phyloP scores from a whole-genome alignment of 2,113 vertebrate genomes.

The Falco punctatus region DNA sequence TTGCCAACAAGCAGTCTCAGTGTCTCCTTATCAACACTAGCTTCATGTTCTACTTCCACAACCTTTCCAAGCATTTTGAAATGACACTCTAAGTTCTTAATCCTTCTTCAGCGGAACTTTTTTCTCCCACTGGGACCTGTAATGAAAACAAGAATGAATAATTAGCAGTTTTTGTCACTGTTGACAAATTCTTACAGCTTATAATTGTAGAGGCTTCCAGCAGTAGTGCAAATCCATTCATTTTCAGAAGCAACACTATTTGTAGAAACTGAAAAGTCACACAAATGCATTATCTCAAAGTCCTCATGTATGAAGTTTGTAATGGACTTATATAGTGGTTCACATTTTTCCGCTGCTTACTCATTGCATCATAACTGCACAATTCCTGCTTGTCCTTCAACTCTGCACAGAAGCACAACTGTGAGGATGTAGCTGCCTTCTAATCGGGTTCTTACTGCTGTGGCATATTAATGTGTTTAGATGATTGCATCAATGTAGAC shows the following conservation, averaged over 20 bases:
- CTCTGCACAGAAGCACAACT: neutral
- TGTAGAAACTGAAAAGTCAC: neutral
- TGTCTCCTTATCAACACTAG: conserved; percentile 8
- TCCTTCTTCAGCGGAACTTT: neutral
- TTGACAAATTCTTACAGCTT: neutral
- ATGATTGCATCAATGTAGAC: neutral
- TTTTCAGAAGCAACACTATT: neutral
- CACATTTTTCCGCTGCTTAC: neutral
- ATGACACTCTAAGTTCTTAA: neutral
- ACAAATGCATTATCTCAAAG: neutral
- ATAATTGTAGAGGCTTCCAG: neutral
- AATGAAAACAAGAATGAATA: neutral
- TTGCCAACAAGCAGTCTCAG: conserved; percentile 21
- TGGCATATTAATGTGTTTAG: neutral
- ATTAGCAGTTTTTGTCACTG: neutral
- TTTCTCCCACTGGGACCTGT: neutral
- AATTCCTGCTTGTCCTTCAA: neutral
- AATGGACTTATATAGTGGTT: neutral
- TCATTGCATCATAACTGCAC: neutral
- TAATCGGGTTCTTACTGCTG: neutral
- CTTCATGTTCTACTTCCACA: conserved; percentile 4
- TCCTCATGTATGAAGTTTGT: neutral
- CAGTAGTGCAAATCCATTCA: neutral
- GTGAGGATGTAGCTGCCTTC: neutral
- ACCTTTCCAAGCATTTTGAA: conserved; percentile 36